Conservation (phyloP, 1,140 invertebrate genomes). For the Mactra quadrangularis region DNA sequence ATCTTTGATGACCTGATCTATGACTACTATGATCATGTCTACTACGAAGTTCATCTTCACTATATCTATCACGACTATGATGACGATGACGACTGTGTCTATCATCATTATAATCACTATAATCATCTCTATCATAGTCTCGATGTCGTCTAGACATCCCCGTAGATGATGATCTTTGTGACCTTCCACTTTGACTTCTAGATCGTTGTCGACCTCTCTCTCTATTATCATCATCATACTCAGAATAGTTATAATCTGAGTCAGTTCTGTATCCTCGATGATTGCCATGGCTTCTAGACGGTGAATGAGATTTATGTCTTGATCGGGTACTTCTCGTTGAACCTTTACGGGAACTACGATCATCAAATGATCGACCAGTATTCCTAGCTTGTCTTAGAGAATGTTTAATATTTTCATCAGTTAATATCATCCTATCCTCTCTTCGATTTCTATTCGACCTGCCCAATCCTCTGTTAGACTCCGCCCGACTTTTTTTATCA, state of each 20-base stretch:
- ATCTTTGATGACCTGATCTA: constrained; percentile 54
- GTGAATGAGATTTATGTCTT: constrained; percentile 39
- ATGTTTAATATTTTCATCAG: constrained; percentile 46
- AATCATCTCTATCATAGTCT: constrained; percentile 4
- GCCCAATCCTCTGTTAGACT: constrained; percentile 37
- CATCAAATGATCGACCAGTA: constrained; percentile 44
- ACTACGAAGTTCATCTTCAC: constrained; percentile 25
- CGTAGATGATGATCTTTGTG: constrained; percentile 46
- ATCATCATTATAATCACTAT: constrained; percentile 42
- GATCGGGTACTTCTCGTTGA: constrained; percentile 33
- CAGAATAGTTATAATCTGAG: constrained; percentile 39
- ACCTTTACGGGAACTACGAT: constrained; percentile 15
- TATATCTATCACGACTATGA: constrained; percentile 6
- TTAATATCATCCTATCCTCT: constrained; percentile 3
- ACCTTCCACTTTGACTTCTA: constrained; percentile 19
- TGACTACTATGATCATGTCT: constrained; percentile 41
- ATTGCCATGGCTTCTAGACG: constrained; percentile 3
- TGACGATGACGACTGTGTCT: constrained; percentile 4
- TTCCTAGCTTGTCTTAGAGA: constrained; percentile 46
- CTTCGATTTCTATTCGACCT: constrained; percentile 20
- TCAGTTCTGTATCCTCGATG: constrained; percentile 27
- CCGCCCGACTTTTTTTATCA: constrained; percentile 3
- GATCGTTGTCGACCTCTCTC: constrained; percentile 24
- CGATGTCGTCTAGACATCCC: constrained; percentile 30
- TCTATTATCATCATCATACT: constrained; percentile 12